Evolutionary conservation across 2,113 vertebrate species (phyloP).

Genomic region (Ochotona curzoniae): DNA sequence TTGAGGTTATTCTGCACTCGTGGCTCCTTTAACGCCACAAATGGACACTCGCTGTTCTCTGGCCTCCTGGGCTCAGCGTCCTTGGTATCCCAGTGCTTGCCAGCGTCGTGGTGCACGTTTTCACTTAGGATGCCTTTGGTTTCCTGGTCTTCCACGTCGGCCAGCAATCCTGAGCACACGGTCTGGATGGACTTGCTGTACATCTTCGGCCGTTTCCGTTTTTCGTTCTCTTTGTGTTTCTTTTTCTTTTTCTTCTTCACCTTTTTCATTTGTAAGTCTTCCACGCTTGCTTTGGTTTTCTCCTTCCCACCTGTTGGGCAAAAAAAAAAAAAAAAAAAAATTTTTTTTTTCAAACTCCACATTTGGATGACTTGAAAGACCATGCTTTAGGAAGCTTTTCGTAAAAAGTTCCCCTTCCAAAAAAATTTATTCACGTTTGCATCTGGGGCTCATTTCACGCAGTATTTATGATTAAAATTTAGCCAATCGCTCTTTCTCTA

Average conservation of each 20-base stretch:
- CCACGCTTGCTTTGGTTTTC: slow-evolving; percentile 91
- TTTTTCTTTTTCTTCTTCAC: slow-evolving; percentile 99
- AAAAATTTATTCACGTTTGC: slow-evolving; percentile 38
- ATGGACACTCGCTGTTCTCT: slow-evolving; percentile 87
- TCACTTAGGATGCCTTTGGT: slow-evolving; percentile 89
- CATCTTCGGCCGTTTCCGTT: slow-evolving; percentile 97
- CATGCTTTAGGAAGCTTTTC: slow-evolving; percentile 58
- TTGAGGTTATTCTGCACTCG: slow-evolving; percentile 87
- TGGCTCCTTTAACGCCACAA: slow-evolving; percentile 86
- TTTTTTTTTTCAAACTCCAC: slow-evolving; percentile 66
- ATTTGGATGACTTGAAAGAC: slow-evolving; percentile 58
- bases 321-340: slow-evolving; percentile 74
- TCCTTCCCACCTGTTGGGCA: slow-evolving; percentile 92
- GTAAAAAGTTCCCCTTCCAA: slow-evolving; percentile 24
- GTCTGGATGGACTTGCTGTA: slow-evolving; percentile 98
- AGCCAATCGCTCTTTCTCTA: background rate
- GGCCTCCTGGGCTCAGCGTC: slow-evolving; percentile 85
- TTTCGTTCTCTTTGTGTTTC: slow-evolving; percentile 99
- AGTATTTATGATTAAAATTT: slow-evolving; percentile 13
- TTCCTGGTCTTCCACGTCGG: slow-evolving; percentile 86
- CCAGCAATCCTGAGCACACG: slow-evolving; percentile 92
- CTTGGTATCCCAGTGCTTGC: slow-evolving; percentile 86
- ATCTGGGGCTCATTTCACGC: slow-evolving; percentile 36
- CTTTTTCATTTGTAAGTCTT: slow-evolving; percentile 97
- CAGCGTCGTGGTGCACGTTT: slow-evolving; percentile 85